These are phyloP conservation scores for Mechanitis messenoides DNA, from an alignment of 2,888 invertebrate species.

Conservation along the genomic window DNA sequence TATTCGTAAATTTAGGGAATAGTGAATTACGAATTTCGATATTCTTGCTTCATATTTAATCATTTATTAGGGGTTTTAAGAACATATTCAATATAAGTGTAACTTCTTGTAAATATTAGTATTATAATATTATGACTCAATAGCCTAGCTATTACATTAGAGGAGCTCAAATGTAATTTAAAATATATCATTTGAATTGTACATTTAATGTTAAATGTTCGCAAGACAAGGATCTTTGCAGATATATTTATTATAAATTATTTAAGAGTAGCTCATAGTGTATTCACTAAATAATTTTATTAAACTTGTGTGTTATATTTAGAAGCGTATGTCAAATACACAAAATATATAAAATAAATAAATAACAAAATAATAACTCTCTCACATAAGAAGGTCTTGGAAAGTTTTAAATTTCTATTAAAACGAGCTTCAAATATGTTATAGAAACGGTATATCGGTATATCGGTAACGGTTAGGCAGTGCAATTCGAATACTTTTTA, in stretches of 20 bases:
- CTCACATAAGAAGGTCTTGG: no score
- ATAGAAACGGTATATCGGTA: neutral
- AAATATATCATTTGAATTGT: conserved; percentile 2
- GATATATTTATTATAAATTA: neutral
- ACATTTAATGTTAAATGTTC: neutral
- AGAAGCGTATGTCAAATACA: no score
- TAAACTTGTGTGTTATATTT: no score
- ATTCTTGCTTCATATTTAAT: conserved; percentile 13
- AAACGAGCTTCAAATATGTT: neutral
- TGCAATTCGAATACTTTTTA: neutral
- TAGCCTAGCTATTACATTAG: neutral
- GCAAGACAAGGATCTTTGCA: neutral
- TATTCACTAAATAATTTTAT: no score
- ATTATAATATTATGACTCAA: neutral
- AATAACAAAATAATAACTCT: no score
- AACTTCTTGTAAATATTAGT: neutral
- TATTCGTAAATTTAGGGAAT: conserved; percentile 15
- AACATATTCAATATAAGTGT: neutral
- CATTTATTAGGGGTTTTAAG: neutral
- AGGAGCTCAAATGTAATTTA: neutral
- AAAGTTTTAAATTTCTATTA: neutral
- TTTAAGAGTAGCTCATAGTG: no score
- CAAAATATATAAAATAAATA: no score
- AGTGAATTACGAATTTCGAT: conserved; percentile 19
- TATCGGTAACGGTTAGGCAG: neutral